phyloP scores from a whole-genome alignment of 2,888 invertebrate species.

The Drosophila kanekoi region DNA sequence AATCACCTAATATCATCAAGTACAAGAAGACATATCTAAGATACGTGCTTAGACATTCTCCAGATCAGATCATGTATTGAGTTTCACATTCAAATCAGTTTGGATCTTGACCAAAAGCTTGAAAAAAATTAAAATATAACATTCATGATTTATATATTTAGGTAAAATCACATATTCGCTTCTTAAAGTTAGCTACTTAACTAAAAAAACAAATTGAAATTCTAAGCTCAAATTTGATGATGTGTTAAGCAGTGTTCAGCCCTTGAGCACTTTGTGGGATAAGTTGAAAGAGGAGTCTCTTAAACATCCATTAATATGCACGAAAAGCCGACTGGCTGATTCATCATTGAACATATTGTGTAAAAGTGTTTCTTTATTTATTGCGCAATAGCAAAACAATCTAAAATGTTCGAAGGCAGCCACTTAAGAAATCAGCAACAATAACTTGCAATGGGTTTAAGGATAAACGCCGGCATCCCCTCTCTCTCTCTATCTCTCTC shows the following conservation, averaged over 20 bases:
- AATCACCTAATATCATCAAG: too few species aligned
- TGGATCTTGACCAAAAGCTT: too few species aligned
- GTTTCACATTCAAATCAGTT: too few species aligned
- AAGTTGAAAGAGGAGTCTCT: conserved; percentile 1
- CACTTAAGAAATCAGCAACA: conserved; percentile 73
- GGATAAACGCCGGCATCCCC: conserved; percentile 33
- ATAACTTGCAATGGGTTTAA: conserved; percentile 53
- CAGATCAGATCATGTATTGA: too few species aligned
- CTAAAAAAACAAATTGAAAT: not conserved
- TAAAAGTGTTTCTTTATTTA: conserved; percentile 58
- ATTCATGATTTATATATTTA: too few species aligned
- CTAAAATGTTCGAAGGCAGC: conserved; percentile 51
- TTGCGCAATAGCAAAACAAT: conserved; percentile 53
- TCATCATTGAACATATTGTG: conserved; percentile 54
- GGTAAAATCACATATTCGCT: not conserved
- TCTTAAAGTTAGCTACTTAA: not conserved
- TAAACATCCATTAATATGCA: conserved; percentile 51
- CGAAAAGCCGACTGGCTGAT: conserved; percentile 36
- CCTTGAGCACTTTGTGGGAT: not conserved
- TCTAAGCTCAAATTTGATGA: not conserved
- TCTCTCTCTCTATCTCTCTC: not conserved
- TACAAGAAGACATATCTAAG: too few species aligned
- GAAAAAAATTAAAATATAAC: too few species aligned
- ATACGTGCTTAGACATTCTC: too few species aligned
- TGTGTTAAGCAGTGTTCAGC: not conserved